These are phyloP conservation scores for Pyxicephalus adspersus DNA, from an alignment of 2,113 vertebrate species.

Conservation along the genomic window DNA sequence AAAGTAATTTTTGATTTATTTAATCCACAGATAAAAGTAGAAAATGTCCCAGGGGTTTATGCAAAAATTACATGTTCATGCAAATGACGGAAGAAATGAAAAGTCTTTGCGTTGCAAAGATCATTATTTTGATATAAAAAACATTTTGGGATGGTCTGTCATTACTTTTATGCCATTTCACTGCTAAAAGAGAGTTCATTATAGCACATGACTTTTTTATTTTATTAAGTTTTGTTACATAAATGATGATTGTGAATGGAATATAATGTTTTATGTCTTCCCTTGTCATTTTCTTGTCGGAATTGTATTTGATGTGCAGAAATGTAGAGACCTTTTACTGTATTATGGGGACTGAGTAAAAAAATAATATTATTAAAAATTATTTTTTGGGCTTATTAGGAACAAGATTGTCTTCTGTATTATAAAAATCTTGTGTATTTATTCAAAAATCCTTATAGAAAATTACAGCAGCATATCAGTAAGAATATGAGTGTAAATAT, in stretches of 20 bases:
- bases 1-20: constrained; percentile 52
- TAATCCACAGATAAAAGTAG: constrained; percentile 36
- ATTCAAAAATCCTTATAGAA: no score
- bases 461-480: no score
- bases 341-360: constrained; percentile 7
- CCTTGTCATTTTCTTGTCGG: constrained; percentile 22
- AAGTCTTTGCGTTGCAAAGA: constrained; percentile 21
- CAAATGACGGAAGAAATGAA: constrained; percentile 29
- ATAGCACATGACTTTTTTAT: background rate
- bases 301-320: background rate
- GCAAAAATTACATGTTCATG: constrained; percentile 43
- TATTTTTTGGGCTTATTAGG: no score
- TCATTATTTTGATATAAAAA: constrained; percentile 21
- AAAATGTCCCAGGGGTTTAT: constrained; percentile 48
- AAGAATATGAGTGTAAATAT: no score
- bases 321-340: constrained; percentile 3
- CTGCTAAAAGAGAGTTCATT: background rate
- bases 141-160: background rate
- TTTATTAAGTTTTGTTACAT: background rate
- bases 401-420: no score
- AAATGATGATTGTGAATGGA: background rate
- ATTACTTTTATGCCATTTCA: background rate
- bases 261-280: constrained; percentile 13
- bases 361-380: no score
- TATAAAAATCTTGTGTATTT: no score